Base-by-base conservation (phyloP, 1,140 invertebrate species). In the Drosophila ironensis region DNA sequence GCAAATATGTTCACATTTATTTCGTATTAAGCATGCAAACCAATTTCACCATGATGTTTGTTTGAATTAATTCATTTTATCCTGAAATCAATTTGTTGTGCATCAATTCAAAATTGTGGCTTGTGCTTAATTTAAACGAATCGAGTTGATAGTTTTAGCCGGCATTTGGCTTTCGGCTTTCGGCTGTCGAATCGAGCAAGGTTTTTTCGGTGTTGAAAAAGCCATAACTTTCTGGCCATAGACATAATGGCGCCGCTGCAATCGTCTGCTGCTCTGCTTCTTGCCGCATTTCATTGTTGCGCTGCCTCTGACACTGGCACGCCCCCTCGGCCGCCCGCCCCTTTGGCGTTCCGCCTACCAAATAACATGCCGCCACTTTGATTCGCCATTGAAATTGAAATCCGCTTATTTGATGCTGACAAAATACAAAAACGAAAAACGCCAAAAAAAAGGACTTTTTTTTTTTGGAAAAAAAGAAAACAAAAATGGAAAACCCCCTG, bases 331-430 rank as follows among this genome's bases (percentile, higher is more conserved):
- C 5, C 38, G 5, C n/a, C 14, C 14, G 16, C 5, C 7, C 14
- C 24, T 25, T 5, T 45, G 24, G 16, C 38, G 20, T 40, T 24
- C 41, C 40, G 50, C 61, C 63, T 38, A 46, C 44, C 42, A 48
- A 63, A 63, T 63, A 46, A 46, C 53, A 61, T 61, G 54, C 54
- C 63, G 64, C 33, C 73, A 61, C 75, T 80, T 80, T 80, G 56
- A 69, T 54, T 69, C 57, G 50, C 35, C 64, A 81, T 76, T 82
- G 72, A 76, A 81, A 81, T 81, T 76, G 72, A 68, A 84, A 81
- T 81, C 77, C 54, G 72, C 60, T 76, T 72, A 71, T 69, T 42
- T 33, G 37, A 67, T 48, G 45, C 27, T 46, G 11, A 24, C 37
- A 50, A 46, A 63, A 57, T n/a, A n/a, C n/a, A 72, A 77, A 59